Conservation (phyloP, 2,113 vertebrate genomes). For the Seriola quinqueradiata region DNA sequence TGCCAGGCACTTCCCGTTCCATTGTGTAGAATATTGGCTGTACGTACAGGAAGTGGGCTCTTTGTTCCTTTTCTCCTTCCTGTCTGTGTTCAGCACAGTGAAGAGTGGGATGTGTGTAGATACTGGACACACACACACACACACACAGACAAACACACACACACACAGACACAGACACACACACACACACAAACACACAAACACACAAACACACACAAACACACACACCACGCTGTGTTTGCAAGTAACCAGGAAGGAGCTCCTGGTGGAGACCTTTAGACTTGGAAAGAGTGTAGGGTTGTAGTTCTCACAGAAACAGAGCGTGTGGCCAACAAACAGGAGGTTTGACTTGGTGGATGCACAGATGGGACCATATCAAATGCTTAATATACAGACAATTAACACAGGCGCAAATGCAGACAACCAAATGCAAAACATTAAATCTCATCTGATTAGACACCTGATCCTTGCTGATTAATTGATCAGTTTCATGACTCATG, state of each 20-base stretch:
- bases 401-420: constrained; percentile 4
- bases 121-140: constrained; percentile 41
- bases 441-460: constrained; percentile 62
- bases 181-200: no score
- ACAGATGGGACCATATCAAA: constrained; percentile 47
- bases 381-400: constrained; percentile 29
- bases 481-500: constrained; percentile 61
- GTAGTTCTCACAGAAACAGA: constrained; percentile 27
- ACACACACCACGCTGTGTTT: constrained; percentile 33
- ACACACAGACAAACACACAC: no score
- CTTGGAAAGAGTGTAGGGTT: constrained; percentile 5
- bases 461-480: constrained; percentile 60
- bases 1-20: constrained; percentile 78
- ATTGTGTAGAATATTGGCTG: constrained; percentile 76
- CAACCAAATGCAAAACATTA: constrained; percentile 34
- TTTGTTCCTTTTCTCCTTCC: constrained; percentile 83
- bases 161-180: constrained; percentile 33
- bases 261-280: constrained; percentile 47
- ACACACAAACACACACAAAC: no score
- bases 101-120: constrained; percentile 57
- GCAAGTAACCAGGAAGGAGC: constrained; percentile 72
- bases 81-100: constrained; percentile 54
- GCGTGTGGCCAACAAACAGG: constrained; percentile 7
- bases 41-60: constrained; percentile 80
- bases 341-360: constrained; percentile 25